phyloP scores from a whole-genome alignment of 2,888 invertebrate genomes.

The Platypus cylindrus region DNA sequence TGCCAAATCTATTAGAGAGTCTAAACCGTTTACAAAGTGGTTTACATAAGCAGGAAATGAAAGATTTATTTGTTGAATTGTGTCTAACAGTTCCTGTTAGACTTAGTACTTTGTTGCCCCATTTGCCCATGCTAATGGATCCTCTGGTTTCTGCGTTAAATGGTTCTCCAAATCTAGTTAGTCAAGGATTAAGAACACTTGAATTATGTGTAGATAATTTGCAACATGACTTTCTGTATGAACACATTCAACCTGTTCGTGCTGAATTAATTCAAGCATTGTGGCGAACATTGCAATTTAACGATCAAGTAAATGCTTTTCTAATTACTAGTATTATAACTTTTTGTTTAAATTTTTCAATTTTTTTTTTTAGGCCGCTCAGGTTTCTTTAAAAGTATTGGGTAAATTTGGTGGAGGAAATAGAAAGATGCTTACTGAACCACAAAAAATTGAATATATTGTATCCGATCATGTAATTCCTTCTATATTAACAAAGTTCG shows the following conservation, averaged over 20 bases:
- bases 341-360: conserved; percentile 9
- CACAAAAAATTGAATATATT: conserved; percentile 77
- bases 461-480: conserved; percentile 73
- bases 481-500: conserved; percentile 71
- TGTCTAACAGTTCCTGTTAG: conserved; percentile 96
- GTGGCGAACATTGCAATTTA: conserved; percentile 85
- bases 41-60: conserved; percentile 94
- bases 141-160: conserved; percentile 94
- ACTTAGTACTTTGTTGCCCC: conserved; percentile 86
- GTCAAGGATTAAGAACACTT: conserved; percentile 83
- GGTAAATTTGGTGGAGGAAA: conserved; percentile 99
- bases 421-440: conserved; percentile 95
- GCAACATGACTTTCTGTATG: conserved; percentile 96
- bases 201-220: conserved; percentile 97
- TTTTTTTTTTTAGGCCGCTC: conserved; percentile 2
- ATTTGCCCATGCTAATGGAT: conserved; percentile 97
- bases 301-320: conserved; percentile 49
- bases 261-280: conserved; percentile 96
- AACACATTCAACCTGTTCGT: conserved; percentile 94
- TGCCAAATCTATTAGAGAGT: conserved; percentile 88
- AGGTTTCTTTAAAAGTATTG: conserved; percentile 50
- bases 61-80: conserved; percentile 94
- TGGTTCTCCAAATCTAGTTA: conserved; percentile 87
- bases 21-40: conserved; percentile 92
- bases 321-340: too few relatives aligned